Percentiles rank a stretch among this genome's conserved stretches.
phyloP scores from a whole-genome alignment of 1,140 invertebrate genomes.

The Zeugodacus cucurbitae region DNA sequence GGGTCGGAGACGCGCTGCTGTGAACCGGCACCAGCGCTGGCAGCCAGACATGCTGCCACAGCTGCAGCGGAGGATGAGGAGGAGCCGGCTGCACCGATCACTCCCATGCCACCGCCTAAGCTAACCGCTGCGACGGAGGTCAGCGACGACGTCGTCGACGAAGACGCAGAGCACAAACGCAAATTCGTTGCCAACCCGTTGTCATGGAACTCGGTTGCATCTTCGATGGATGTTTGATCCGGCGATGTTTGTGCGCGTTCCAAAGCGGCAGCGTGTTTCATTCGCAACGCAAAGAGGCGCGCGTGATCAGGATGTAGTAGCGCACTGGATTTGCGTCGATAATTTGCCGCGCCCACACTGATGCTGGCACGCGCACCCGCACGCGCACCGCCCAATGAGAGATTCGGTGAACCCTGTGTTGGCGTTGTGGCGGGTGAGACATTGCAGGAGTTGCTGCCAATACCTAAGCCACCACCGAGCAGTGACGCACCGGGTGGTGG shows the following conservation, averaged over 20 bases:
- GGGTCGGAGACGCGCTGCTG: constrained; percentile 67
- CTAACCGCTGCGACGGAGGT: constrained; percentile 69
- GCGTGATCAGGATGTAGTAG: constrained; percentile 78
- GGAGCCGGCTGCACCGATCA: constrained; percentile 48
- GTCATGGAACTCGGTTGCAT: constrained; percentile 63
- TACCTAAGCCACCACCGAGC: constrained; percentile 42
- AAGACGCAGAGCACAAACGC: constrained; percentile 66
- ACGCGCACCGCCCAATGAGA: constrained; percentile 59
- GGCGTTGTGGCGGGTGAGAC: constrained; percentile 63
- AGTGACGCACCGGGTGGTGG: constrained; percentile 60
- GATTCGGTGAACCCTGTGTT: constrained; percentile 65
- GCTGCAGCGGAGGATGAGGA: constrained; percentile 60
- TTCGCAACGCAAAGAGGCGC: constrained; percentile 67
- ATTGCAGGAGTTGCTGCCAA: constrained; percentile 61
- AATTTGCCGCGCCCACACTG: constrained; percentile 56
- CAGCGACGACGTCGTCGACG: constrained; percentile 71
- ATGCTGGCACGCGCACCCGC: constrained; percentile 58
- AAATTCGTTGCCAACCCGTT: constrained; percentile 59
- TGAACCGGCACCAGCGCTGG: constrained; percentile 63
- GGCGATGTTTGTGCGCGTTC: constrained; percentile 62
- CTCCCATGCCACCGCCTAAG: constrained; percentile 63
- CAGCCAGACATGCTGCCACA: constrained; percentile 54
- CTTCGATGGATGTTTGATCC: constrained; percentile 65
- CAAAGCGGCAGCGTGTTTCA: constrained; percentile 69
- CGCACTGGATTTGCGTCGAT: constrained; percentile 70